A percentile compares a stretch with the other conserved stretches of the same genome.
Conservation (phyloP, 1,140 invertebrate genomes). For the Microplitis demolitor region DNA sequence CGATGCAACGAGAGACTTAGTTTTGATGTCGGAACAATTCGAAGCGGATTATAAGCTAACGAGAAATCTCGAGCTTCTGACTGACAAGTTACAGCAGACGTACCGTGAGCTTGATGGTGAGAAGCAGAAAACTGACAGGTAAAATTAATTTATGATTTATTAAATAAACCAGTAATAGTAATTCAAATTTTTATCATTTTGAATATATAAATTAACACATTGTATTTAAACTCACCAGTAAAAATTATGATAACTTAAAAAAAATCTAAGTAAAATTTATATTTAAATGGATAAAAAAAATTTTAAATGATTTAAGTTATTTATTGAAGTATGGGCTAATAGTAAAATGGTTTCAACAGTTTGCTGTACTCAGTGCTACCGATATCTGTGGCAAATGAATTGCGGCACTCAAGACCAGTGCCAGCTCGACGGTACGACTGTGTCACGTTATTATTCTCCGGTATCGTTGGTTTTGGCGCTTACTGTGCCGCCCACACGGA, state of each 20-base stretch:
- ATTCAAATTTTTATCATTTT: too few species aligned
- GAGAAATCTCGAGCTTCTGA: constrained; percentile 92
- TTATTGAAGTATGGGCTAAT: not conserved
- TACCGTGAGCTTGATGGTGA: constrained; percentile 93
- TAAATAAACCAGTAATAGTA: too few species aligned
- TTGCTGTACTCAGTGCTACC: constrained; percentile 93
- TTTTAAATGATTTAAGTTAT: too few species aligned
- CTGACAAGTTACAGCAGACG: constrained; percentile 94
- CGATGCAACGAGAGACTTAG: constrained; percentile 94
- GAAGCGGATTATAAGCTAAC: constrained; percentile 97
- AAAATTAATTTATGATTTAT: constrained; percentile 12
- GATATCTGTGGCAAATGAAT: constrained; percentile 89
- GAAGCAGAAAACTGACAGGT: constrained; percentile 97
- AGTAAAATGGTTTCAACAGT: constrained; percentile 57
- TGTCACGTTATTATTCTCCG: constrained; percentile 92
- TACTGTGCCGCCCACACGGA: constrained; percentile 87
- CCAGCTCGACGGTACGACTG: constrained; percentile 84
- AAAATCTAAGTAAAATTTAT: too few species aligned
- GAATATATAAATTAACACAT: too few species aligned
- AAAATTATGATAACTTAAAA: too few species aligned
- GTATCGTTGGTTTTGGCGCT: constrained; percentile 89
- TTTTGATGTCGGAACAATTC: constrained; percentile 96
- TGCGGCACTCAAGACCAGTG: constrained; percentile 87
- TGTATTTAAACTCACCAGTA: too few species aligned
- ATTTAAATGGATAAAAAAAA: too few species aligned